Conservation (phyloP, 2,888 invertebrate species). For the Hartigia nigra region DNA sequence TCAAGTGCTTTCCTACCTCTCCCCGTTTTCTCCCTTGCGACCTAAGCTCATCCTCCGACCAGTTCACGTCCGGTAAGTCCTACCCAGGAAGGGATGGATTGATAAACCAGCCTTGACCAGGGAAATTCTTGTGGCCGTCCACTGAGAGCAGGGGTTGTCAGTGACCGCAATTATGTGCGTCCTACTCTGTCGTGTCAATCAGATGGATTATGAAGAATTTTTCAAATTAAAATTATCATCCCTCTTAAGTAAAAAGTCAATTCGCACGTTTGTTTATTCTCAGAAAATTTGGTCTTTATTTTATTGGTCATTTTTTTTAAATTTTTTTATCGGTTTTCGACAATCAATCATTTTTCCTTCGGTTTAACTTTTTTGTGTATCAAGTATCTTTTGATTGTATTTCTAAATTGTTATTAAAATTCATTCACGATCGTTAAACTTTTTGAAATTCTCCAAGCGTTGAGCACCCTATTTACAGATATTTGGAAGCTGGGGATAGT, state of each 20-base stretch:
- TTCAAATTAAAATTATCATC: not conserved
- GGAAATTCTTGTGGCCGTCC: constrained; percentile 60
- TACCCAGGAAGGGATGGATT: constrained; percentile 51
- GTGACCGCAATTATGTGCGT: not conserved
- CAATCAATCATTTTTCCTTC: not conserved
- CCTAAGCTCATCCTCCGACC: constrained; percentile 36
- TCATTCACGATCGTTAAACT: not conserved
- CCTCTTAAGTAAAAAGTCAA: not conserved
- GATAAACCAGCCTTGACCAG: constrained; percentile 59
- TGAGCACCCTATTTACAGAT: constrained; percentile 52
- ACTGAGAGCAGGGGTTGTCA: constrained; percentile 35
- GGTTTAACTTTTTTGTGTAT: not conserved
- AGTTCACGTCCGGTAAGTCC: constrained; percentile 42
- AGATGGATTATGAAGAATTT: not conserved
- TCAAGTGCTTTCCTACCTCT: constrained; percentile 58
- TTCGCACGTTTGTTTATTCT: not conserved
- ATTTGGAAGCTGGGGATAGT: constrained; percentile 45
- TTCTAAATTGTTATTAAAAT: not conserved
- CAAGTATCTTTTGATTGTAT: not conserved
- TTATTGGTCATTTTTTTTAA: not conserved
- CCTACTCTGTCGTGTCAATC: not conserved
- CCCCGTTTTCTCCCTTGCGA: constrained; percentile 1
- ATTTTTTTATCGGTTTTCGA: not conserved
- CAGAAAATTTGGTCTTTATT: not conserved
- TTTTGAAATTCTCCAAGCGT: constrained; percentile 13